Conservation (phyloP, 2,888 invertebrate genomes). For the Spisula subtruncata region DNA sequence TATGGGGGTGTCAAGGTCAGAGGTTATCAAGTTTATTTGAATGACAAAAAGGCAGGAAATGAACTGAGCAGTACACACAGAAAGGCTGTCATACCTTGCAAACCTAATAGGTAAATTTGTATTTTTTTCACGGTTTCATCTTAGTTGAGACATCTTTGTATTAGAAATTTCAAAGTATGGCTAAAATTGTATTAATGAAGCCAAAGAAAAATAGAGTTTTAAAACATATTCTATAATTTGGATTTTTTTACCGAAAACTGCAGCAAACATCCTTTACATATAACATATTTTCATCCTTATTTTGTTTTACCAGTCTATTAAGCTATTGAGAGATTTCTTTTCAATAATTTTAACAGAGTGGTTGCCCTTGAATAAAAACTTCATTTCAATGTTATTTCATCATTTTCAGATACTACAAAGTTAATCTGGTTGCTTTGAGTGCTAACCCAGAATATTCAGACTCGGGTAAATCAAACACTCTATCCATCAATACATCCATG, state of each 20-base stretch:
- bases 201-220: no score
- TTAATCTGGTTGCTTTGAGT: constrained; percentile 85
- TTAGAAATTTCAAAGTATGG: no score
- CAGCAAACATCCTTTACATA: no score
- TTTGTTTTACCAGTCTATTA: no score
- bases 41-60: constrained; percentile 87
- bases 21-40: constrained; percentile 87
- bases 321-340: no score
- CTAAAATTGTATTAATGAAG: no score
- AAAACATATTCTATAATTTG: no score
- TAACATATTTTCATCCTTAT: no score
- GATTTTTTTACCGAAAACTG: no score
- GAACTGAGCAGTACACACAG: constrained; percentile 84
- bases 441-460: constrained; percentile 81
- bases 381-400: not conserved
- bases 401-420: constrained; percentile 84
- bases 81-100: constrained; percentile 87
- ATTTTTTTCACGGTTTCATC: not conserved
- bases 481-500: constrained; percentile 82
- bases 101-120: constrained; percentile 83
- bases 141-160: no score
- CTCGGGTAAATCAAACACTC: constrained; percentile 85
- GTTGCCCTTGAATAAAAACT: no score
- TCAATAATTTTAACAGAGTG: no score
- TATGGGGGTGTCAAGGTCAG: constrained; percentile 85